Evolutionary conservation across 1,140 invertebrate species (phyloP), one percentile per base, ranked within the genome.

Genomic region (Chelonus insularis): DNA sequence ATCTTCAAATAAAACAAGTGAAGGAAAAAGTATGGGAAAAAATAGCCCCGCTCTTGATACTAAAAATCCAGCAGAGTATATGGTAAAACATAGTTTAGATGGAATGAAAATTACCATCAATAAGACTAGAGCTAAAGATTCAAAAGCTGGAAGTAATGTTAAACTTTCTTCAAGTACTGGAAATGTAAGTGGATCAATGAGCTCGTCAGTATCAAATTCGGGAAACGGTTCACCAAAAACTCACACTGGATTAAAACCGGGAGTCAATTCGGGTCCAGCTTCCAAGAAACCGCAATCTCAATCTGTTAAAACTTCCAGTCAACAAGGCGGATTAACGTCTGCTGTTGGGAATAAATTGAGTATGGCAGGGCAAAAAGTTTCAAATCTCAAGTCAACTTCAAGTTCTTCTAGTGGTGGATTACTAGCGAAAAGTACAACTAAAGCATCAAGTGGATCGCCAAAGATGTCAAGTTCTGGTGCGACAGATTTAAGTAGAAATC

Each of bases 21-120:
- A 86, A 67, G 79, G 83, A n/a, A 86, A 86, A 75, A 78, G 76
- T 36, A 72, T 79, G 21, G 77, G 77, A 20, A 84, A 84, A 48
- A 86, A 75, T 36, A 62, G 60, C 64, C 74, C 85, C 66, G 72
- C 83, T 0, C 82, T 81, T 8, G 87, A 88, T 56, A 83, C 78
- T 47, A 92, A 92, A 78, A 91, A 89, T 71, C 78, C 83, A 1
- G 86, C 87, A 1, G 92, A 94, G 67, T 95, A 94, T 67, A 93
- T 92, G 86, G 89, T 93, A 0, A 93, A 93, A 69, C 88, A 88
- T 29, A 92, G 90, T 65, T 89, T 87, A 1, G 92, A 93, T 69
- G 92, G 92, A 0, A 91, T 95, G 77, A 95, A 94, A 74, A 86
- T 95, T 8, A 95, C 92, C 0, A 93, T 95, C 6, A 95, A 94